Evolutionary conservation across 2,113 vertebrate genomes (phyloP), one percentile per base, ranked within the genome.

Genomic region (Oplegnathus fasciatus): DNA sequence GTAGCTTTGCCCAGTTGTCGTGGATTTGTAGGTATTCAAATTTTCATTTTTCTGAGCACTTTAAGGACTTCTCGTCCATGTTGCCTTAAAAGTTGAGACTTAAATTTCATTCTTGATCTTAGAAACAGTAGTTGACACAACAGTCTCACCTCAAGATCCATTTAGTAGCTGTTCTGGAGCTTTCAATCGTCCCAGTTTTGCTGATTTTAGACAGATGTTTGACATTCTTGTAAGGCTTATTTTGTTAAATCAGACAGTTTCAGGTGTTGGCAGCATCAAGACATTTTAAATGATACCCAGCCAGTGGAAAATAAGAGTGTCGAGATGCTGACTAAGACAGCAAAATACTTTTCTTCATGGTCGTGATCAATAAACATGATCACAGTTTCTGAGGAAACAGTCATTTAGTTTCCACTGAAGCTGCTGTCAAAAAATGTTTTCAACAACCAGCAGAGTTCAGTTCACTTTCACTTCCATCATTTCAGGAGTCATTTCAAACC

Each of bases 381-480:
- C n/a, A 9, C 30, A n/a, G 22, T 10, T 20, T 40, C 22, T 14
- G 5, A 54, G 34, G 6, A 20, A 30, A 24, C 42, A 34, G 37
- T 44, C 64, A 18, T 9, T 58, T 44, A 11, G 22, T 32, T 32
- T 48, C 10, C 26, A 69, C 76, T 79, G 50, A 68, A 5, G 34
- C 75, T 15, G 48, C 14, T 32, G 26, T 34, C 40, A 52, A 3
- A 14, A 22, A 32, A 0, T 40, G 18, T 57, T 78, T 13, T 67
- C 10, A 30, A 14, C 37, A 13, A 9, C 22, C 7, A 4, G 8
- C 61, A 40, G 42, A 64, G 32, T n/a, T 64, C 37, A 48, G 6
- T 26, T 77, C 46, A 24, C 62, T 85, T 78, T 78, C 62, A 73
- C 64, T 74, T 73, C 60, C 65, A 58, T 48, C 28, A 2, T 71